A percentile compares a stretch with the other conserved stretches of the same genome.
Evolutionary conservation across 2,113 vertebrate genomes (phyloP).

Genomic region (Pithys albifrons): DNA sequence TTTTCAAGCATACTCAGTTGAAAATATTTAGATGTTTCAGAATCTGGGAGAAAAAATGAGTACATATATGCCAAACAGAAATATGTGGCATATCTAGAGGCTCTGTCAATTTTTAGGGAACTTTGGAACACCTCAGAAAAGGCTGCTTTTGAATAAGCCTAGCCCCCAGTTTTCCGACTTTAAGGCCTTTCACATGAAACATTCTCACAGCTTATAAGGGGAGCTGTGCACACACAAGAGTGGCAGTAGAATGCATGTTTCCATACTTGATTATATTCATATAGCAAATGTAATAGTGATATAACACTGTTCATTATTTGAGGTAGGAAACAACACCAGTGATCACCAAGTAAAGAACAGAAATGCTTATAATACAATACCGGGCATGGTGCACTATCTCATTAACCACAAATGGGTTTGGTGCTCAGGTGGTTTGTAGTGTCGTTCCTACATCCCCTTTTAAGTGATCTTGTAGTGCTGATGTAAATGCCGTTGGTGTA

Average conservation of each 20-base stretch:
- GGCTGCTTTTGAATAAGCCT: not conserved
- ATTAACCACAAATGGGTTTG: not conserved
- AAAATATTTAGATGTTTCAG: not conserved
- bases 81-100: rapidly evolving
- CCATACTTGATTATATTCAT: not conserved
- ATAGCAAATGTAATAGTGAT: not conserved
- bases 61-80: not conserved
- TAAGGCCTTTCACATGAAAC: not conserved
- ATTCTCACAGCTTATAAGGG: not conserved
- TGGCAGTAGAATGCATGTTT: rapidly evolving
- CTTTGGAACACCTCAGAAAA: not conserved
- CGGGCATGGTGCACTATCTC: not conserved
- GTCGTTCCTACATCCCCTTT: not conserved
- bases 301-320: not conserved
- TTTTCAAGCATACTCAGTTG: not conserved
- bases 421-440: not conserved
- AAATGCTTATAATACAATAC: not conserved
- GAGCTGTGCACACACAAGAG: not conserved
- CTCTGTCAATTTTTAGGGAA: not conserved
- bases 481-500: not conserved
- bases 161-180: not conserved
- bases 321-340: not conserved
- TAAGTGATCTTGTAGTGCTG: not conserved
- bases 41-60: not conserved
- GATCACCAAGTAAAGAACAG: not conserved